phyloP scores from a whole-genome alignment of 2,797 vertebrate genomes.

The Nasua narica region DNA sequence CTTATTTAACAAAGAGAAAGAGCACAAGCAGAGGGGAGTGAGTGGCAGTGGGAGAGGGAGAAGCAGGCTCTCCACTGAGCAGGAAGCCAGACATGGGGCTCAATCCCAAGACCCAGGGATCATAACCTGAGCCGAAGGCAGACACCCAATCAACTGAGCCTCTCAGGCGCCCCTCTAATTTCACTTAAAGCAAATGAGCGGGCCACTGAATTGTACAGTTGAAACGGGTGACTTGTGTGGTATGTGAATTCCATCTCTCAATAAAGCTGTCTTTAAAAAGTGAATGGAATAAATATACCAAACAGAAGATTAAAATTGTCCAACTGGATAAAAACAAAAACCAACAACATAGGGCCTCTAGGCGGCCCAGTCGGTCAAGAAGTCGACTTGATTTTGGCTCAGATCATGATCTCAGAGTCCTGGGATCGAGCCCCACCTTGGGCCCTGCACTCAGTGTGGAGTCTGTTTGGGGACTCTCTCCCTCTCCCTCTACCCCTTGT shows the following conservation, averaged over 20 bases:
- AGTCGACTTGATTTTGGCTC: not conserved
- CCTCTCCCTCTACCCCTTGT: not conserved
- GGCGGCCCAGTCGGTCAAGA: not conserved
- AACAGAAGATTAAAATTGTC: not conserved
- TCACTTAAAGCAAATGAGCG: not conserved
- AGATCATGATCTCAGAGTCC: not conserved
- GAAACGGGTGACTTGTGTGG: not conserved
- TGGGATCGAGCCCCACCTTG: not conserved
- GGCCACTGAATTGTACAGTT: not conserved
- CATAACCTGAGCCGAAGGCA: too few relatives aligned
- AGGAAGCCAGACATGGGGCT: too few relatives aligned
- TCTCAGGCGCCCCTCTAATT: not conserved
- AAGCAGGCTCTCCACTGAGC: too few relatives aligned
- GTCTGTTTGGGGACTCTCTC: not conserved
- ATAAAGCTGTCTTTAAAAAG: not conserved
- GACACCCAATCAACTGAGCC: too few relatives aligned
- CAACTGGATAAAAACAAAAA: not conserved
- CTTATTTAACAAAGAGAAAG: not conserved
- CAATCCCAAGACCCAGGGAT: too few relatives aligned
- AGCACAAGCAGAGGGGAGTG: too few relatives aligned
- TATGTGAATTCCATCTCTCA: not conserved
- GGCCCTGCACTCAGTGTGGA: not conserved
- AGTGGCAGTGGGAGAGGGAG: too few relatives aligned
- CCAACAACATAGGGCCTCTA: not conserved
- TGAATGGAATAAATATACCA: not conserved